phyloP scores from a whole-genome alignment of 2,888 invertebrate genomes.

The Strigamia transsilvanica region DNA sequence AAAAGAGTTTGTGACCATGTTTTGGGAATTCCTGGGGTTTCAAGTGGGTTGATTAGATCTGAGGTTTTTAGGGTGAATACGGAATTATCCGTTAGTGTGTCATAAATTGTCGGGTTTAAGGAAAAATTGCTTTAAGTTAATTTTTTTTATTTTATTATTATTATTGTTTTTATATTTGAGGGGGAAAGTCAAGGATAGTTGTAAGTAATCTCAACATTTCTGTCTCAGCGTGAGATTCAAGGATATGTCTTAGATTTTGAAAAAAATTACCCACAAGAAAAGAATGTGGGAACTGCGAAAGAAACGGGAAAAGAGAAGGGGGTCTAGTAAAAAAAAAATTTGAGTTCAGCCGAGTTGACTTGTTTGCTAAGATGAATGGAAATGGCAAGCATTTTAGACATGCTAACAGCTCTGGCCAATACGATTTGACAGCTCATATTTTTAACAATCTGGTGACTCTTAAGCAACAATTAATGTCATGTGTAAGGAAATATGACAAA shows the following conservation, averaged over 20 bases:
- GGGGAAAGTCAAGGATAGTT: not conserved
- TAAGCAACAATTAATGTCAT: slow-evolving; percentile 23
- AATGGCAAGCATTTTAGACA: slow-evolving; percentile 36
- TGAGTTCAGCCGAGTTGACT: slow-evolving; percentile 38
- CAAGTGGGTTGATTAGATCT: slow-evolving; percentile 12
- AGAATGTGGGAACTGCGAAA: slow-evolving; percentile 31
- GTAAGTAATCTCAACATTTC: slow-evolving; percentile 33
- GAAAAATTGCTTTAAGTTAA: not conserved
- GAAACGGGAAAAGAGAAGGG: slow-evolving; percentile 16
- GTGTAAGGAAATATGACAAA: slow-evolving; percentile 22
- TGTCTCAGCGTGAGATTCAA: not conserved
- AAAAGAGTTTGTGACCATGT: slow-evolving; percentile 27
- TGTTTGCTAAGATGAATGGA: slow-evolving; percentile 36
- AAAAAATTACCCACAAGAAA: slow-evolving; percentile 40
- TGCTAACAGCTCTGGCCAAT: slow-evolving; percentile 35
- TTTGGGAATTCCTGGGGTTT: not conserved
- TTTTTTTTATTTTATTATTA: slow-evolving; percentile 8
- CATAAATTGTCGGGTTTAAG: not conserved
- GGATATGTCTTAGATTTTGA: slow-evolving; percentile 35
- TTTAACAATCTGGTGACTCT: slow-evolving; percentile 32
- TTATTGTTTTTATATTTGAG: slow-evolving; percentile 3
- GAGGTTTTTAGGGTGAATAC: slow-evolving; percentile 3
- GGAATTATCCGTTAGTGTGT: not conserved
- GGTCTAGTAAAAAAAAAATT: not conserved
- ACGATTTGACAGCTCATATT: slow-evolving; percentile 24